Percentiles rank a stretch among this genome's conserved stretches.
phyloP scores from a whole-genome alignment of 2,113 vertebrate genomes.

The Formicarius rufipectus region DNA sequence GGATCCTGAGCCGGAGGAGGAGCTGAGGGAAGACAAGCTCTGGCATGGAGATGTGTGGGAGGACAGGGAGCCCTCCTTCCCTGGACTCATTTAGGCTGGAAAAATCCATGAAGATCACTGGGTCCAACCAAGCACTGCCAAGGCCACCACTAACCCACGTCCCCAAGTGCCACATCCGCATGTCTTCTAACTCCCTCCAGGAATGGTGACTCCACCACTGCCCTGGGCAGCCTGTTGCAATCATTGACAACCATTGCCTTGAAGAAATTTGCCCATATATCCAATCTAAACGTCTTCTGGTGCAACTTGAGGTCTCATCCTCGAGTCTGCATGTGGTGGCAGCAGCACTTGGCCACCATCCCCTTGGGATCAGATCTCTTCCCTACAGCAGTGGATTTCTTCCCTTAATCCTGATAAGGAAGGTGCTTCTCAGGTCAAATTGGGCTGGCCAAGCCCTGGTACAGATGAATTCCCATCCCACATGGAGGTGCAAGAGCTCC shows the following conservation, averaged over 20 bases:
- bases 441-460: not conserved
- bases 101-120: not conserved
- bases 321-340: fast-evolving
- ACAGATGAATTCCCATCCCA: not conserved
- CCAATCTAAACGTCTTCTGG: not conserved
- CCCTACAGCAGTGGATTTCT: not conserved
- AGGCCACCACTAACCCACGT: not conserved
- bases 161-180: not conserved
- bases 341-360: not conserved
- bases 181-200: not conserved
- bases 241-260: not conserved
- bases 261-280: not conserved
- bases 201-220: not conserved
- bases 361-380: not conserved
- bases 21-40: not conserved
- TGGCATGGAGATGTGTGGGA: fast-evolving
- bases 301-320: fast-evolving
- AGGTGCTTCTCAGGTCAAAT: not conserved
- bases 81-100: not conserved
- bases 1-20: not conserved
- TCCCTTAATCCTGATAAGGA: not conserved
- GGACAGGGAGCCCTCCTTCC: not conserved
- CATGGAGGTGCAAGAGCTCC: fast-evolving
- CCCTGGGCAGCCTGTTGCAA: not conserved
- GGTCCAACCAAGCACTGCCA: not conserved